phyloP scores from a whole-genome alignment of 1,140 invertebrate species.

The Triops cancriformis region DNA sequence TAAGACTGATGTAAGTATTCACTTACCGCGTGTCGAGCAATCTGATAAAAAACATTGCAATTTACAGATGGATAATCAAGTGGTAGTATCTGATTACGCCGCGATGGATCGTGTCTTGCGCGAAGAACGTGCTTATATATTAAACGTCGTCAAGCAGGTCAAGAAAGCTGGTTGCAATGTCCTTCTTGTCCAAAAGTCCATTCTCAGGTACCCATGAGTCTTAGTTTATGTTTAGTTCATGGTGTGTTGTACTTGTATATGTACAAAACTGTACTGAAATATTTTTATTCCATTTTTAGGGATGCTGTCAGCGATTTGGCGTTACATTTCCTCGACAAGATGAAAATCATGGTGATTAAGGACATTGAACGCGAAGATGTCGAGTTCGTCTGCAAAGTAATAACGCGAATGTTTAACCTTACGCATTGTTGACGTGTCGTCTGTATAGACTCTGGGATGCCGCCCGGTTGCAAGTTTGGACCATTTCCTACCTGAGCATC shows the following conservation, averaged over 20 bases:
- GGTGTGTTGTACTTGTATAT: conserved; percentile 28
- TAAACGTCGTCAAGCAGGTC: conserved; percentile 98
- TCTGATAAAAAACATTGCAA: conserved; percentile 1
- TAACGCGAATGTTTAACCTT: conserved; percentile 21
- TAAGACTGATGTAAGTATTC: conserved; percentile 83
- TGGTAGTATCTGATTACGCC: conserved; percentile 95
- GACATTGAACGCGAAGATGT: conserved; percentile 97
- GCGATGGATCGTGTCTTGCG: conserved; percentile 98
- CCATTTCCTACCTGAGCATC: conserved; percentile 87
- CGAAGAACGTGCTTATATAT: conserved; percentile 94
- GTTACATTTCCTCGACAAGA: conserved; percentile 96
- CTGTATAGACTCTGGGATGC: conserved; percentile 68
- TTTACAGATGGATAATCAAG: conserved; percentile 48
- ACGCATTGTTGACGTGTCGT: neutral
- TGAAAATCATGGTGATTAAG: conserved; percentile 98
- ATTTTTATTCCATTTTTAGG: conserved; percentile 39
- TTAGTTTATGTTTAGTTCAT: conserved; percentile 15
- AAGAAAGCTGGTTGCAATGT: conserved; percentile 98
- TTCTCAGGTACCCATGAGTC: conserved; percentile 59
- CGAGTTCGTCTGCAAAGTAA: conserved; percentile 86
- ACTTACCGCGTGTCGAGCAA: neutral
- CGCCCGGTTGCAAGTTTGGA: conserved; percentile 96
- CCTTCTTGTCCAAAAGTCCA: conserved; percentile 96
- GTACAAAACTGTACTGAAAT: too few relatives aligned
- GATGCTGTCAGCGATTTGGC: conserved; percentile 96